These are phyloP conservation scores for Falco cherrug DNA, from an alignment of 2,797 vertebrate species.

Conservation along the genomic window DNA sequence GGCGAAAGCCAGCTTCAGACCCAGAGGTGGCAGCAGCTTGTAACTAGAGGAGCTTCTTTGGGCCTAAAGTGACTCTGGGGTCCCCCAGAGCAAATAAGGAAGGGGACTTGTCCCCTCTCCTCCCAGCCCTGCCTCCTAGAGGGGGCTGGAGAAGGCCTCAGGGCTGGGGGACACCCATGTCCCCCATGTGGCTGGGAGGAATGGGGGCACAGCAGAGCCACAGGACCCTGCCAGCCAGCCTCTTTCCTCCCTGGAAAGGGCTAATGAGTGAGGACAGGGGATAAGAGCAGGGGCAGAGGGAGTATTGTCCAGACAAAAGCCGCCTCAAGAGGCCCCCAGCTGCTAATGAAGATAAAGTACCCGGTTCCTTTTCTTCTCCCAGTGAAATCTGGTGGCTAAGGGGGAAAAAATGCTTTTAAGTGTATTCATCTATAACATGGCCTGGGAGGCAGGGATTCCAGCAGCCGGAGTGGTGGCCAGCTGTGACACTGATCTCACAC, in stretches of 20 bases:
- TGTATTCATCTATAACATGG: constrained; percentile 71
- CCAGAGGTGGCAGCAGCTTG: neutral
- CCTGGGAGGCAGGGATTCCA: constrained; percentile 76
- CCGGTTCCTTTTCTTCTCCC: constrained; percentile 56
- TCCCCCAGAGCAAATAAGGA: neutral
- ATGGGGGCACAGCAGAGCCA: rapidly evolving
- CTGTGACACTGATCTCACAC: constrained; percentile 42
- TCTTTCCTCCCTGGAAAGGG: neutral
- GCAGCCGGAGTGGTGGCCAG: constrained; percentile 62
- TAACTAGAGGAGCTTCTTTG: neutral
- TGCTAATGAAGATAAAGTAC: constrained; percentile 69
- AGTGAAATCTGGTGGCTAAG: constrained; percentile 66
- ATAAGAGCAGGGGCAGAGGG: neutral
- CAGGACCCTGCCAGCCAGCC: neutral
- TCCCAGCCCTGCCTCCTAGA: neutral
- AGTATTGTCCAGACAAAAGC: constrained; percentile 38
- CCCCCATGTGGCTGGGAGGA: neutral
- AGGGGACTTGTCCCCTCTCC: neutral
- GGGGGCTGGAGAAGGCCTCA: neutral
- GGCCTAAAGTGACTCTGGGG: neutral
- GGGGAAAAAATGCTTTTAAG: constrained; percentile 73
- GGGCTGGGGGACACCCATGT: neutral
- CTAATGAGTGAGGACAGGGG: constrained; percentile 31
- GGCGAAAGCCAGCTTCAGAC: neutral
- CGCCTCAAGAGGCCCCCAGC: constrained; percentile 50